Conservation (phyloP, 2,113 vertebrate species). For the Circaetus gallicus region DNA sequence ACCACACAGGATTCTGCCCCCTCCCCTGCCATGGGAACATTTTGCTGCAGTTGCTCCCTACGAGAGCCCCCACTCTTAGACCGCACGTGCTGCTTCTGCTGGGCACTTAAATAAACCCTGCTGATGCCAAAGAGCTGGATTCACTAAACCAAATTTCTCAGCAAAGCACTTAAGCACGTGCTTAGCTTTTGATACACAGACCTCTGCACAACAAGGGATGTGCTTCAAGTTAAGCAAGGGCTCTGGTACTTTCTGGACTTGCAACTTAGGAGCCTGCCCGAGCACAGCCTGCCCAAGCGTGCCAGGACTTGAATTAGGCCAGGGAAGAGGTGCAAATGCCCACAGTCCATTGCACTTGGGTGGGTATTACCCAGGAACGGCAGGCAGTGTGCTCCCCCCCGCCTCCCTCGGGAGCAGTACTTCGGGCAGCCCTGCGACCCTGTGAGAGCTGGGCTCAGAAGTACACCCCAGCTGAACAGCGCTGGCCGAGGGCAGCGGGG, state of each 20-base stretch:
- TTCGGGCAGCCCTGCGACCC: accelerated
- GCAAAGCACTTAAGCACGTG: background rate
- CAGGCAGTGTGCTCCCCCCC: background rate
- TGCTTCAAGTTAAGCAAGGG: background rate
- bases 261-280: background rate
- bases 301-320: background rate
- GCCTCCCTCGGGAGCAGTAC: background rate
- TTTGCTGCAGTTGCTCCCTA: background rate
- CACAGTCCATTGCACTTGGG: too few relatives aligned
- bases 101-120: background rate
- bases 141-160: background rate
- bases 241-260: background rate
- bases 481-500: background rate
- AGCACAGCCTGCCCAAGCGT: background rate
- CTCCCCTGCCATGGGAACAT: background rate
- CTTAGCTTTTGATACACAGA: background rate
- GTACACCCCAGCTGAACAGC: background rate
- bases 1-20: background rate
- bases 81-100: too few relatives aligned
- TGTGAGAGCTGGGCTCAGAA: background rate
- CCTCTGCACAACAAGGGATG: background rate
- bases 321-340: background rate
- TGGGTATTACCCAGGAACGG: too few relatives aligned
- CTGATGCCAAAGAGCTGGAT: background rate
- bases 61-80: background rate